A percentile compares a stretch with the other conserved stretches of the same genome.
These are phyloP conservation scores for Acrobasis consociella DNA, from an alignment of 2,888 invertebrate genomes.

Conservation along the genomic window DNA sequence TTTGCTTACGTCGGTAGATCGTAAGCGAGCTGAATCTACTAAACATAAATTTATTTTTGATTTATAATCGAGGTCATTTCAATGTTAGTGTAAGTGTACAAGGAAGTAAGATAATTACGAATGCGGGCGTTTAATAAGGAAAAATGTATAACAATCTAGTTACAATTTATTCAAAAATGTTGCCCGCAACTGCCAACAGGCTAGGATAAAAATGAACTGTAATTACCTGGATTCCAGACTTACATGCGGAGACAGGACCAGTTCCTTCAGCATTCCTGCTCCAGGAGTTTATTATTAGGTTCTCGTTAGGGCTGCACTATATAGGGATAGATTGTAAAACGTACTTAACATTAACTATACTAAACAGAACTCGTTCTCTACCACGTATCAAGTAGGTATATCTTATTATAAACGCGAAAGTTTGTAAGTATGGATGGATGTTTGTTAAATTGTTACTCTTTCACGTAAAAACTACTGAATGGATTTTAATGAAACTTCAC, in stretches of 20 bases:
- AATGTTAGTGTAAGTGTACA: conserved; percentile 25
- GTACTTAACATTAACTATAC: not conserved
- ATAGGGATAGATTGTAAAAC: not conserved
- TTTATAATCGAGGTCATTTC: conserved; percentile 38
- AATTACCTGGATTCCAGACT: conserved; percentile 13
- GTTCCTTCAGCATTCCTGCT: conserved; percentile 1
- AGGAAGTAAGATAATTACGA: conserved; percentile 18
- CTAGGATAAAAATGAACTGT: conserved; percentile 15
- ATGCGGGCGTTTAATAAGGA: conserved; percentile 20
- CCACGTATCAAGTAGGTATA: not conserved
- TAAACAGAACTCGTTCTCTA: not conserved
- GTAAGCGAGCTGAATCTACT: conserved; percentile 36
- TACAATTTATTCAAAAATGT: conserved; percentile 11
- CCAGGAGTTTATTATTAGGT: conserved; percentile 1
- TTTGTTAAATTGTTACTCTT: too few relatives aligned
- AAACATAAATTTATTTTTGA: conserved; percentile 33
- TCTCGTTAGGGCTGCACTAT: not conserved
- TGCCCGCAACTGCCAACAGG: conserved; percentile 8
- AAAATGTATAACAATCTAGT: conserved; percentile 14
- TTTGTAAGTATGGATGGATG: too few relatives aligned
- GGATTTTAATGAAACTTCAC: too few relatives aligned
- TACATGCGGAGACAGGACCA: not conserved
- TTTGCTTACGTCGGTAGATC: not conserved
- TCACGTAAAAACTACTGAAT: too few relatives aligned
- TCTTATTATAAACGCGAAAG: not conserved